A percentile compares a stretch with the other conserved stretches of the same genome.
These are phyloP conservation scores for Xenopus petersii DNA, from an alignment of 2,797 vertebrate genomes.

Conservation along the genomic window DNA sequence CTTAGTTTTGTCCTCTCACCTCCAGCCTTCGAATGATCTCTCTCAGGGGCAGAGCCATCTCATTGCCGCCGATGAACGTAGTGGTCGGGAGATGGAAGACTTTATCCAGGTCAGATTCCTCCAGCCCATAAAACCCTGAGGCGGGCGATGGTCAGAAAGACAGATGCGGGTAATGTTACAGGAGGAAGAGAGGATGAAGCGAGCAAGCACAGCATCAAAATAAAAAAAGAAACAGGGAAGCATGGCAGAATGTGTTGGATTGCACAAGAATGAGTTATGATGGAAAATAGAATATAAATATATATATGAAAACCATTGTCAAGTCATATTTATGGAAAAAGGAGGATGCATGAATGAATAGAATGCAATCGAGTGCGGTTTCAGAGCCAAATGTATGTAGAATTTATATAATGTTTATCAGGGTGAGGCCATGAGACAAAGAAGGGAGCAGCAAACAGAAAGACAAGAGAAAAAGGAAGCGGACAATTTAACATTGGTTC, in stretches of 20 bases:
- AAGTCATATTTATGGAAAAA: no score
- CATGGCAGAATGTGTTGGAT: not conserved
- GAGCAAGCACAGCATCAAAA: constrained; percentile 21
- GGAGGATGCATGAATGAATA: no score
- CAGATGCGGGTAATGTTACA: constrained; percentile 40
- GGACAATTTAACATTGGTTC: no score
- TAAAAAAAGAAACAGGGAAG: not conserved
- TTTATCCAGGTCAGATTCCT: constrained; percentile 85
- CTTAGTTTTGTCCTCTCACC: constrained; percentile 63
- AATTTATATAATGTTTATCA: no score
- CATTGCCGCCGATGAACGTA: constrained; percentile 88
- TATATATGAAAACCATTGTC: no score
- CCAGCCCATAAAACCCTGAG: constrained; percentile 83
- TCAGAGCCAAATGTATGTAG: no score
- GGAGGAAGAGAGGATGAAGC: constrained; percentile 22
- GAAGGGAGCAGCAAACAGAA: no score
- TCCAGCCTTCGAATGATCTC: constrained; percentile 90
- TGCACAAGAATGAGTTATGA: not conserved
- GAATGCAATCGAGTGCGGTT: no score
- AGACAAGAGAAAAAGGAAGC: no score
- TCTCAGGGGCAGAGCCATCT: constrained; percentile 77
- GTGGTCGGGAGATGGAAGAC: constrained; percentile 89
- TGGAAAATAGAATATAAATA: no score
- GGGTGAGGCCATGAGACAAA: no score
- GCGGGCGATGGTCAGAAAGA: constrained; percentile 9